phyloP scores from a whole-genome alignment of 2,113 vertebrate genomes.

The Felis chaus region DNA sequence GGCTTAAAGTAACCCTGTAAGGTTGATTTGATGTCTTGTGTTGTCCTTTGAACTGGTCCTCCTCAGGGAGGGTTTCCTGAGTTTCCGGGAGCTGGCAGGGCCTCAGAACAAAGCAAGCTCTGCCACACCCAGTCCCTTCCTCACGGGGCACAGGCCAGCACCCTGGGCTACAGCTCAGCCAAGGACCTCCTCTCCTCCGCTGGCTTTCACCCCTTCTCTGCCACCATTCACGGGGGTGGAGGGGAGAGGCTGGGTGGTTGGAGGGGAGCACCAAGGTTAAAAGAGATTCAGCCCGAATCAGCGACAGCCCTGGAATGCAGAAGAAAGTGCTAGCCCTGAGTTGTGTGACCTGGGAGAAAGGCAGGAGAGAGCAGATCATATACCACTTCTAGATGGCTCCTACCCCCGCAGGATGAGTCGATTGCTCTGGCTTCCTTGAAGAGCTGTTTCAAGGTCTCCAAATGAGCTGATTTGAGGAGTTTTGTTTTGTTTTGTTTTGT shows the following conservation, averaged over 20 bases:
- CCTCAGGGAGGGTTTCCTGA: not conserved
- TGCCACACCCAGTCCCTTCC: not conserved
- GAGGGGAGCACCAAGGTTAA: not conserved
- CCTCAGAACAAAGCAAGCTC: not conserved
- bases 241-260: not conserved
- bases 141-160: not conserved
- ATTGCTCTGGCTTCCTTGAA: not conserved
- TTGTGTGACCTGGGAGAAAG: too few relatives aligned
- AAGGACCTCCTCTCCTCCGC: not conserved
- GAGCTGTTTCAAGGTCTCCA: not conserved
- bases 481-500: too few relatives aligned
- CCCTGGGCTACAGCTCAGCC: not conserved
- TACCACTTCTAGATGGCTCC: rapidly evolving
- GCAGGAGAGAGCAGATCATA: not conserved
- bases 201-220: not conserved
- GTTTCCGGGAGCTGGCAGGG: not conserved
- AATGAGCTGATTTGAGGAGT: not conserved
- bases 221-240: not conserved
- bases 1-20: conserved; percentile 24
- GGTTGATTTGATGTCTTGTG: not conserved
- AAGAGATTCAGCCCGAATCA: not conserved
- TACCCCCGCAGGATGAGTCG: not conserved
- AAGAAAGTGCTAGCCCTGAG: not conserved
- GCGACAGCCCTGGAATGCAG: not conserved
- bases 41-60: conserved; percentile 18